These are phyloP conservation scores for Merluccius polli DNA, from an alignment of 2,797 vertebrate genomes.

Conservation along the genomic window DNA sequence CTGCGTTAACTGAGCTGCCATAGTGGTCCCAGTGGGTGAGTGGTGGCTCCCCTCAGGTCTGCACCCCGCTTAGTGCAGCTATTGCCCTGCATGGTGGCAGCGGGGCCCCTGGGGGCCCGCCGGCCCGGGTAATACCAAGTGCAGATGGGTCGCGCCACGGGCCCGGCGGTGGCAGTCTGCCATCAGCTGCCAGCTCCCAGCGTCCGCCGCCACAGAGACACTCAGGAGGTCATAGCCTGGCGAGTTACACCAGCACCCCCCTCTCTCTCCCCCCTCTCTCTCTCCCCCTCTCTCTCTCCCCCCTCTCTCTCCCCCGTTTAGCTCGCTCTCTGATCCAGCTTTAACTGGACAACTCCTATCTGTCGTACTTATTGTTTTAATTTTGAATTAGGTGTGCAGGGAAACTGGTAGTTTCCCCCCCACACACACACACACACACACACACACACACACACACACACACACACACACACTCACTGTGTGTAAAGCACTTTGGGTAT, in stretches of 20 bases:
- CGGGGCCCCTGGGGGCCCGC: slow-evolving; percentile 58
- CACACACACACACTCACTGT: too few species aligned
- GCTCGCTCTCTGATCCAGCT: slow-evolving; percentile 33
- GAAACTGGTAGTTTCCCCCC: too few species aligned
- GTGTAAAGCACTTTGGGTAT: too few species aligned
- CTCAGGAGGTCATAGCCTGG: slow-evolving; percentile 63
- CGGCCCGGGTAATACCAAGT: slow-evolving; percentile 65
- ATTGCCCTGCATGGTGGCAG: slow-evolving; percentile 61
- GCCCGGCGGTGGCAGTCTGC: slow-evolving; percentile 50
- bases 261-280: background rate
- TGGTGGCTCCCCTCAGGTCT: slow-evolving; percentile 66
- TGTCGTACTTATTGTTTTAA: too few species aligned
- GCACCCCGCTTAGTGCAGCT: slow-evolving; percentile 60
- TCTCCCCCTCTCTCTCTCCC: slow-evolving; percentile 35
- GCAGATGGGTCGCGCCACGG: slow-evolving; percentile 68
- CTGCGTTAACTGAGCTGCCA: slow-evolving; percentile 63
- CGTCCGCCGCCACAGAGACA: slow-evolving; percentile 7
- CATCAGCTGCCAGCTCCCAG: slow-evolving; percentile 49
- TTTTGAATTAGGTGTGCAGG: too few species aligned
- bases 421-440: too few species aligned
- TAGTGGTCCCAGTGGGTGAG: slow-evolving; percentile 71
- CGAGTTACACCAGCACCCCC: slow-evolving; percentile 39
- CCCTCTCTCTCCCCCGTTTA: slow-evolving; percentile 46
- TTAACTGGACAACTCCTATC: too few species aligned
- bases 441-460: too few species aligned